Evolutionary conservation across 2,797 vertebrate genomes (phyloP).

Genomic region (Anabacerthia variegaticeps): DNA sequence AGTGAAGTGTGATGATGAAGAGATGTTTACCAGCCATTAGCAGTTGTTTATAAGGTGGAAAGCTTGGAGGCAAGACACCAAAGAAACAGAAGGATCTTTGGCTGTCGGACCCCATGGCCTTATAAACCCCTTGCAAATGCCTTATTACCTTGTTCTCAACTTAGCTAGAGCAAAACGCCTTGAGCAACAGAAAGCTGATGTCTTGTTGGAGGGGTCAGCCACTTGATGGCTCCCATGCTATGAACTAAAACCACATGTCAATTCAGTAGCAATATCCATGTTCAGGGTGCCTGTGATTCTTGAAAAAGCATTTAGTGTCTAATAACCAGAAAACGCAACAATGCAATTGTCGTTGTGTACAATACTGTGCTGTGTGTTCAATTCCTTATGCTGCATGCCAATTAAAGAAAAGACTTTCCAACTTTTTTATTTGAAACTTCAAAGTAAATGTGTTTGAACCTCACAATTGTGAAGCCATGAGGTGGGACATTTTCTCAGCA

Average conservation of each 20-base stretch:
- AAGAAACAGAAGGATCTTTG: constrained; percentile 50
- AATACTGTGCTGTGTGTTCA: constrained; percentile 35
- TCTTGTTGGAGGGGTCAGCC: constrained; percentile 44
- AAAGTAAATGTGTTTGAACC: constrained; percentile 59
- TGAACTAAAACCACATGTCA: constrained; percentile 42
- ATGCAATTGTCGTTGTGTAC: constrained; percentile 63
- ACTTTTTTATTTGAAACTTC: constrained; percentile 41
- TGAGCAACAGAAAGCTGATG: constrained; percentile 44
- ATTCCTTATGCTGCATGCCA: constrained; percentile 67
- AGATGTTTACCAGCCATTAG: constrained; percentile 67
- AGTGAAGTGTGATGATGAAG: constrained; percentile 16
- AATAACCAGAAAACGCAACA: constrained; percentile 68
- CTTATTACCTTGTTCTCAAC: constrained; percentile 71
- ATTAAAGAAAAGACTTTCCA: constrained; percentile 60
- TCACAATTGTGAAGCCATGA: constrained; percentile 66
- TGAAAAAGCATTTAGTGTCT: constrained; percentile 70
- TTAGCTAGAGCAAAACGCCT: constrained; percentile 64
- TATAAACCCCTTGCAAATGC: constrained; percentile 70
- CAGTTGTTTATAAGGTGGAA: constrained; percentile 65
- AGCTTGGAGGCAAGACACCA: constrained; percentile 58
- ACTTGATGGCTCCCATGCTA: not conserved
- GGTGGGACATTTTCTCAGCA: constrained; percentile 64
- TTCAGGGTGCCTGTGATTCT: constrained; percentile 74
- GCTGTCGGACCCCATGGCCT: constrained; percentile 55
- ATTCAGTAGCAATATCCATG: constrained; percentile 73